A percentile compares a stretch with the other conserved stretches of the same genome.
Conservation (phyloP, 2,888 invertebrate species). For the Drosophila austrosaltans region DNA sequence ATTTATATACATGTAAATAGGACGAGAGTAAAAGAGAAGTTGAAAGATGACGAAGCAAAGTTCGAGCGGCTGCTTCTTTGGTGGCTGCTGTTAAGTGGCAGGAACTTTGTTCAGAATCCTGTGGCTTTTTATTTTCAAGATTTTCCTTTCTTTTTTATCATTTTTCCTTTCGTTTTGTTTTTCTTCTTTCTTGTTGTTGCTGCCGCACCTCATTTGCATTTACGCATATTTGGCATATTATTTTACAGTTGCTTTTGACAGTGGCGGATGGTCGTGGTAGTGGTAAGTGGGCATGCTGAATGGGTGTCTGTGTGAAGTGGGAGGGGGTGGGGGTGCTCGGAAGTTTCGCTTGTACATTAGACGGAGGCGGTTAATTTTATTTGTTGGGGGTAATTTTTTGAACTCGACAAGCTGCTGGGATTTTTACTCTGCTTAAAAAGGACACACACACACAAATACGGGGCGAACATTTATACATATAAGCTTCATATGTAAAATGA, state of each 20-base stretch:
- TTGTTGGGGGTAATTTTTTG: conserved; percentile 35
- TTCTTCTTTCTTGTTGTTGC: background rate
- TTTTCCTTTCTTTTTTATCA: conserved; percentile 43
- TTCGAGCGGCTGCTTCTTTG: background rate
- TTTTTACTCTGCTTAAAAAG: conserved; percentile 48
- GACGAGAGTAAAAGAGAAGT: background rate
- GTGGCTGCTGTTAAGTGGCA: conserved; percentile 72
- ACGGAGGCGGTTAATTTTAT: conserved; percentile 20
- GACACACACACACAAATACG: too few relatives aligned
- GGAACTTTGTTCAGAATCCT: conserved; percentile 64
- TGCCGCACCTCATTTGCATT: conserved; percentile 60
- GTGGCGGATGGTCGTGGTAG: background rate
- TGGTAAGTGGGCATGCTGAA: background rate
- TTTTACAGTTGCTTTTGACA: conserved; percentile 47
- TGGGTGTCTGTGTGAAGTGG: background rate
- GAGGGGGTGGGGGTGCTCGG: background rate
- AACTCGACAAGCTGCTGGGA: conserved; percentile 71
- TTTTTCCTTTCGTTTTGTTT: background rate
- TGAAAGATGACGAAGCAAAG: conserved; percentile 48
- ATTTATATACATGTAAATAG: background rate
- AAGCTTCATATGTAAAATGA: conserved; percentile 62
- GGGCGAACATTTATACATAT: conserved; percentile 16
- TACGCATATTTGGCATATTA: conserved; percentile 77
- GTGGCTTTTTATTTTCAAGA: conserved; percentile 48
- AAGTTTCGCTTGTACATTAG: background rate